Evolutionary conservation across 2,888 invertebrate genomes (phyloP).

Genomic region (Melieria picta): DNA sequence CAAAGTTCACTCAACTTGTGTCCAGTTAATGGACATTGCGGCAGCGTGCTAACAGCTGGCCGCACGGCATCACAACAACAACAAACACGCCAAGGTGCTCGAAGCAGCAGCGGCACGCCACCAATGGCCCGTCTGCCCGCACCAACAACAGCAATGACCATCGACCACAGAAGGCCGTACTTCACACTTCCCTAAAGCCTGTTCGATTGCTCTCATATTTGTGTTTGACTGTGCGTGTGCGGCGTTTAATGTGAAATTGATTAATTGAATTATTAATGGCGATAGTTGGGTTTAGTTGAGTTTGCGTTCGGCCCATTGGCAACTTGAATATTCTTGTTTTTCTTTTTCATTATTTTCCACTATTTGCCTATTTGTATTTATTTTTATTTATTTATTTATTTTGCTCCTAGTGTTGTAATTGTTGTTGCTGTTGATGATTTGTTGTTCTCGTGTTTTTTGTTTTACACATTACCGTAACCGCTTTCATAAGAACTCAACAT

Average conservation of each 20-base stretch:
- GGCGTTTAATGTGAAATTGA: slow-evolving; percentile 36
- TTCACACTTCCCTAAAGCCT: not conserved
- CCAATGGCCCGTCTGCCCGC: not conserved
- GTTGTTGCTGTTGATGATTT: too few relatives aligned
- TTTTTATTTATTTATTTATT: too few relatives aligned
- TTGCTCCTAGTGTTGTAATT: too few relatives aligned
- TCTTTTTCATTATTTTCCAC: not conserved
- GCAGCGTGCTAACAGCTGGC: not conserved
- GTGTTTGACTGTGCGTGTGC: not conserved
- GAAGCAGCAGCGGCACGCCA: not conserved
- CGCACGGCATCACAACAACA: not conserved
- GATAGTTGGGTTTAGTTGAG: slow-evolving; percentile 17
- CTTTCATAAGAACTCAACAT: too few relatives aligned
- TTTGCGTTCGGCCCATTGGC: not conserved
- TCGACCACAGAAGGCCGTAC: not conserved
- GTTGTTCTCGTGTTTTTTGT: too few relatives aligned
- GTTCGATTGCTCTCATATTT: not conserved
- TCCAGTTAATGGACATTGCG: slow-evolving; percentile 26
- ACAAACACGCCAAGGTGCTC: not conserved
- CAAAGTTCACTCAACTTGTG: slow-evolving; percentile 36
- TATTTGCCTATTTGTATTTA: too few relatives aligned
- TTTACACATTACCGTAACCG: too few relatives aligned
- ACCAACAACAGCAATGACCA: not conserved
- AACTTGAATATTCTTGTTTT: slow-evolving; percentile 7
- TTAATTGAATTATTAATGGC: slow-evolving; percentile 41